Percentiles rank a stretch among this genome's conserved stretches.
phyloP scores from a whole-genome alignment of 1,140 invertebrate species.

The Heliconius melpomene region DNA sequence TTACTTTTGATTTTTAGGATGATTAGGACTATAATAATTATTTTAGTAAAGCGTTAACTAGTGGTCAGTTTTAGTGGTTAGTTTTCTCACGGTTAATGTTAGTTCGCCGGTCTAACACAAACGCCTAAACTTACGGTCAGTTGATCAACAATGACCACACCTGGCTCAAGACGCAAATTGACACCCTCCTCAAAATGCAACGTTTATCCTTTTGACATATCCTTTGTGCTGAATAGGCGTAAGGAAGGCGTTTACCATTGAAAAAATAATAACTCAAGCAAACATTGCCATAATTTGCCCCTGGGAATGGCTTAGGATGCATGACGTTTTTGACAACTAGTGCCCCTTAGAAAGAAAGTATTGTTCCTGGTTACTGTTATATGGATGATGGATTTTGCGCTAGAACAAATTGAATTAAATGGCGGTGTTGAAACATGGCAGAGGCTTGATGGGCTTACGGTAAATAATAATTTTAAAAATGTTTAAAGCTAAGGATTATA shows the following conservation, averaged over 20 bases:
- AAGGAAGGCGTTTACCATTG: constrained; percentile 55
- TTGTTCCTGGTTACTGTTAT: constrained; percentile 57
- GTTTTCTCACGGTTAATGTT: constrained; percentile 36
- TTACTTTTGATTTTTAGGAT: constrained; percentile 56
- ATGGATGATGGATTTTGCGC: constrained; percentile 54
- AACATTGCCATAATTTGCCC: constrained; percentile 72
- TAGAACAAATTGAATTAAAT: constrained; percentile 44
- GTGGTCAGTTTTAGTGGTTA: constrained; percentile 35
- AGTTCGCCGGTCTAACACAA: constrained; percentile 53
- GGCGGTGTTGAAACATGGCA: not conserved
- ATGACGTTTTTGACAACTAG: constrained; percentile 72
- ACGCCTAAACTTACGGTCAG: constrained; percentile 67
- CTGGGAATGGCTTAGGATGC: constrained; percentile 57
- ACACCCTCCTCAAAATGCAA: constrained; percentile 66
- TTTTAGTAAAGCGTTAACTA: constrained; percentile 32
- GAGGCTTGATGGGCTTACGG: not conserved
- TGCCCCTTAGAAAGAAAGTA: constrained; percentile 51
- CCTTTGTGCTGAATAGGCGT: constrained; percentile 66
- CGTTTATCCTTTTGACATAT: constrained; percentile 61
- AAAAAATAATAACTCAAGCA: constrained; percentile 64
- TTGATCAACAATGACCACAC: constrained; percentile 70
- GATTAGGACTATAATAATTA: constrained; percentile 59
- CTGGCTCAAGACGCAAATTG: constrained; percentile 61
- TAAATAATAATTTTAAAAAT: not conserved
- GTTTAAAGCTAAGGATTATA: not conserved